Base-by-base conservation (phyloP, 1,140 invertebrate species). In the Oncopeltus fasciatus region DNA sequence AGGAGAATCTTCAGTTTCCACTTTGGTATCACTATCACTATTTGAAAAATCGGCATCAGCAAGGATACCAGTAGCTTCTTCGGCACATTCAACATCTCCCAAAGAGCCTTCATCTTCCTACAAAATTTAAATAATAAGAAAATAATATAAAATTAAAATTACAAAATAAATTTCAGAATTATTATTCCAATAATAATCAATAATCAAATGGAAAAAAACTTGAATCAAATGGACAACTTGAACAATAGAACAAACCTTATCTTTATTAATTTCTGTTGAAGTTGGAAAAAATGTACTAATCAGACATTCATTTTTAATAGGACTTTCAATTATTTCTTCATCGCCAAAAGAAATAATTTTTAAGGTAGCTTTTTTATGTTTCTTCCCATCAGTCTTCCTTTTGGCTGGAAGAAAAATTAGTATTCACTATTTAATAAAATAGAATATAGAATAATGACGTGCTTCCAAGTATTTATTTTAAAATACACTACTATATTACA, bases 281-380 rank as follows among this genome's bases (percentile, higher is more conserved):
- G 56, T 29, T 2, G 56, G 28, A 31, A 57, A 29, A 18, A 31
- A 31, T 28, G 56, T 57, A 57, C n/a, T 9, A 31, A 31, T 29
- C 18, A 18, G 4, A 2, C 12, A 16, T 31, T 57, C 56, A 31
- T 57, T 57, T 28, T 31, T 31, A 27, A 57, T 4, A 2, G 31
- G n/a, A 57, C n/a, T 33, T 38, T 53, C 28, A 9, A 18, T 24
- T 16, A 53, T 26, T 27, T 74, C 75, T 53, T 80, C 77, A 57
- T 82, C 79, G 69, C 83, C 82, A 71, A 84, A 84, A 18, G 81
- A 83, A 60, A 84, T 81, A 66, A 84, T 77, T 64, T 82, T 77
- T 1, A 78, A 73, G 44, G 75, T 74, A 61, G 79, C 76, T 72
- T 81, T 82, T 68, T 78, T 80, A 60, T 76, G 80, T 56, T 71